phyloP scores from a whole-genome alignment of 2,888 invertebrate genomes.

The Drosophila barbarae region DNA sequence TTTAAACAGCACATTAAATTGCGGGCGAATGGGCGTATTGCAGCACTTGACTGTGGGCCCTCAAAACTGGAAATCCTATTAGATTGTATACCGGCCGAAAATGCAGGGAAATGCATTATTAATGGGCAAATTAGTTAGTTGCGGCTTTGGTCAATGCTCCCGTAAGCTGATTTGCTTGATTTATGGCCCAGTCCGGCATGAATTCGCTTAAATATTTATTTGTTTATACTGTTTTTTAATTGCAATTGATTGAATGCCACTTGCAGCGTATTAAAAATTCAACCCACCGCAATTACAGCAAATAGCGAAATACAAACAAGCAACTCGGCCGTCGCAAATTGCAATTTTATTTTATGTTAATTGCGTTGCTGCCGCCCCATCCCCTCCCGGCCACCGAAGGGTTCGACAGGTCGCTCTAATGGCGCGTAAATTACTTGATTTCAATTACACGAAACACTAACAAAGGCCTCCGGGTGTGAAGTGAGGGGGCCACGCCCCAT shows the following conservation, averaged over 20 bases:
- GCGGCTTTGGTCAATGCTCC: conserved; percentile 19
- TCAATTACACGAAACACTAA: conserved; percentile 44
- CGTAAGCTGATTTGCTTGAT: conserved; percentile 45
- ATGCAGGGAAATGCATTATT: conserved; percentile 37
- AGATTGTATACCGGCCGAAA: conserved; percentile 12
- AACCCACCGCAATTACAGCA: conserved; percentile 55
- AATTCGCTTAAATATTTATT: conserved; percentile 29
- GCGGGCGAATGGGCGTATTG: background rate
- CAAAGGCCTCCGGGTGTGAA: conserved; percentile 1
- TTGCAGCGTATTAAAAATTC: conserved; percentile 49
- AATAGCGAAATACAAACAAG: conserved; percentile 17
- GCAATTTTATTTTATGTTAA: conserved; percentile 60
- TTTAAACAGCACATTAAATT: conserved; percentile 40
- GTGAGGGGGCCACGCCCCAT: conserved; percentile 20
- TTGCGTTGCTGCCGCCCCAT: conserved; percentile 44
- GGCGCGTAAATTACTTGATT: conserved; percentile 65
- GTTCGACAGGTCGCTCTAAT: conserved; percentile 52
- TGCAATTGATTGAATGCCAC: conserved; percentile 55
- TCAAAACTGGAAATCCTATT: conserved; percentile 34
- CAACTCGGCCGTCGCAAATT: conserved; percentile 20
- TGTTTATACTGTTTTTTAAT: conserved; percentile 34
- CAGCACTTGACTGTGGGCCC: conserved; percentile 8
- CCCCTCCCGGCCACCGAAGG: conserved; percentile 4
- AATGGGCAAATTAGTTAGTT: conserved; percentile 42
- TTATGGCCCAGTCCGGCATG: conserved; percentile 20